phyloP scores from a whole-genome alignment of 2,888 invertebrate species.

The Ornithoptera priamus region DNA sequence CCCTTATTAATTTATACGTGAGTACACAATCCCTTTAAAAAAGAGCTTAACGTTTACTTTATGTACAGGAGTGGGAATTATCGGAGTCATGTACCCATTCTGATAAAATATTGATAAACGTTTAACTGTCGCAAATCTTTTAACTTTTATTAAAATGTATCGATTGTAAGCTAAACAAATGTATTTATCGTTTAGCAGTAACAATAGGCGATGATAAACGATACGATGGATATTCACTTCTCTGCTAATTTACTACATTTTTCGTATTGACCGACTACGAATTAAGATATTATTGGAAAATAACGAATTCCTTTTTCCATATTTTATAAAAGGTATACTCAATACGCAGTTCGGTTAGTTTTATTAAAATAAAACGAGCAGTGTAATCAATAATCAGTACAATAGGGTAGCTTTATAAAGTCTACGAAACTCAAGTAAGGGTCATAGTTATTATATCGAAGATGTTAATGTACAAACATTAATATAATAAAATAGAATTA shows the following conservation, averaged over 20 bases:
- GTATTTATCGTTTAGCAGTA: no score
- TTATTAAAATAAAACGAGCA: background rate
- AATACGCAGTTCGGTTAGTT: background rate
- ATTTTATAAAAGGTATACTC: background rate
- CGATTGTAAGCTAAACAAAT: no score
- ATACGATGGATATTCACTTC: no score
- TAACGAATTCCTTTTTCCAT: background rate
- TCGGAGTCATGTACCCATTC: background rate
- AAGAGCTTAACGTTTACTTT: background rate
- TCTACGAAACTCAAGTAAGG: conserved; percentile 4
- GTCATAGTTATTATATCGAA: background rate
- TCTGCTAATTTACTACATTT: no score
- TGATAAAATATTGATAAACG: background rate
- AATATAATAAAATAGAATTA: conserved; percentile 2
- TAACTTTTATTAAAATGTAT: no score
- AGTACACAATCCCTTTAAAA: no score
- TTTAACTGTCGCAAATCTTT: background rate
- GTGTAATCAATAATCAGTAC: conserved; percentile 5
- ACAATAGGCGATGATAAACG: no score
- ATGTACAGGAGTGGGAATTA: background rate
- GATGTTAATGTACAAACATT: conserved; percentile 5
- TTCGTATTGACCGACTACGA: no score
- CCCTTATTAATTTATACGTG: no score
- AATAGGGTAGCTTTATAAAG: conserved; percentile 20
- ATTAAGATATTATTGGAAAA: background rate